Base-by-base conservation (phyloP, 2,797 vertebrate species). In the Diplodus sargus region DNA sequence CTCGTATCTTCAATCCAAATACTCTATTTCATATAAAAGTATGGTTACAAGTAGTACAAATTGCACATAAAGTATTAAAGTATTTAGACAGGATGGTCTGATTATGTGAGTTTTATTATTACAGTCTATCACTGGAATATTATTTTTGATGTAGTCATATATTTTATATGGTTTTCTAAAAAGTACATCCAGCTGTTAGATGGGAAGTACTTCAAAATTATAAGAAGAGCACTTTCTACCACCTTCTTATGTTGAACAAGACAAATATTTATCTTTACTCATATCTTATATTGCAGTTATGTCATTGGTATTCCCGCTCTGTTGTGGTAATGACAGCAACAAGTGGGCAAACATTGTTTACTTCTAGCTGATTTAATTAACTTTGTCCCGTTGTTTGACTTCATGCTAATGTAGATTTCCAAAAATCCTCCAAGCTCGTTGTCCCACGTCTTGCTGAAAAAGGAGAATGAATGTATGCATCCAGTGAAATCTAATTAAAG, bases 281-380 rank as follows among this genome's bases (percentile, higher is more conserved):
- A 61, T 17, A 42, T 15, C 63, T 71, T 75, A 12, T 48, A 18
- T 18, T 63, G 25, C 43, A 28, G 53, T 79, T 53, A 69, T 73
- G 73, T 57, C 53, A 77, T 73, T 54, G 66, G 9, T 53, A 30
- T 68, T n/a, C 17, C 14, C 39, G 60, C 53, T 66, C 30, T 61
- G 22, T 1, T 11, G 82, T 64, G 63, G 65, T 51, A 49, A 54
- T 70, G 69, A 68, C 60, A 80, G 80, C 85, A 83, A 83, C 87
- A 88, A 88, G 82, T 87, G 78, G 63, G 54, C 13, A 34, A 61
- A 68, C 81, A 57, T 25, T 85, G 76, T 86, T 90, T 87, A 80
- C 82, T 77, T 78, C 48, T 9, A 52, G 39, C 78, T 90, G 84
- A 92, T 90, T 90, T 63, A 73, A 88, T 90, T 83, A 88, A 70